These are phyloP conservation scores for Eulemur rubriventer DNA, from an alignment of 2,797 vertebrate genomes.

Conservation along the genomic window DNA sequence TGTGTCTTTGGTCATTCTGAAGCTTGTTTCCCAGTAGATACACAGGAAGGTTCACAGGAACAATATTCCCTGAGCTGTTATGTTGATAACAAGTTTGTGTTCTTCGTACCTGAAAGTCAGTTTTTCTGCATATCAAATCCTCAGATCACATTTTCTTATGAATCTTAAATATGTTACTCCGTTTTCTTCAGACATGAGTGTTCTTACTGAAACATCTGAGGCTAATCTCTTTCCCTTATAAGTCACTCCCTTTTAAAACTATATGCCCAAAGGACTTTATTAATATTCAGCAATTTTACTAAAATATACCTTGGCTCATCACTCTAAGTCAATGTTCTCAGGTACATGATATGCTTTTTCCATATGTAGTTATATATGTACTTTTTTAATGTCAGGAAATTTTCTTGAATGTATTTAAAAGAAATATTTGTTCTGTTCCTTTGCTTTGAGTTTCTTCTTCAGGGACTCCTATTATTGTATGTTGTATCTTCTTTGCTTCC, in stretches of 20 bases:
- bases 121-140: constrained; percentile 7
- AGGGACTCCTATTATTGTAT: not conserved
- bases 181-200: not conserved
- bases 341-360: not conserved
- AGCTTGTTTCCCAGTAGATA: not conserved
- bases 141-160: not conserved
- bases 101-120: not conserved
- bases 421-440: not conserved
- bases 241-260: constrained; percentile 1
- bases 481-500: not conserved
- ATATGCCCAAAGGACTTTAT: not conserved
- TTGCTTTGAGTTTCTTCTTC: not conserved
- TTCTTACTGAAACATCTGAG: not conserved
- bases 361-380: not conserved
- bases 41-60: not conserved
- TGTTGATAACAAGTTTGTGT: not conserved
- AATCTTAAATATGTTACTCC: not conserved
- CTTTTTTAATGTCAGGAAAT: not conserved
- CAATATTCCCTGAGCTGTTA: not conserved
- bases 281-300: constrained; percentile 1
- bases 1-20: not conserved
- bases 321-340: not conserved
- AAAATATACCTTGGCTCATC: not conserved
- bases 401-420: not conserved
- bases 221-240: not conserved